phyloP scores from a whole-genome alignment of 2,888 invertebrate species.

The Thumatha senex region DNA sequence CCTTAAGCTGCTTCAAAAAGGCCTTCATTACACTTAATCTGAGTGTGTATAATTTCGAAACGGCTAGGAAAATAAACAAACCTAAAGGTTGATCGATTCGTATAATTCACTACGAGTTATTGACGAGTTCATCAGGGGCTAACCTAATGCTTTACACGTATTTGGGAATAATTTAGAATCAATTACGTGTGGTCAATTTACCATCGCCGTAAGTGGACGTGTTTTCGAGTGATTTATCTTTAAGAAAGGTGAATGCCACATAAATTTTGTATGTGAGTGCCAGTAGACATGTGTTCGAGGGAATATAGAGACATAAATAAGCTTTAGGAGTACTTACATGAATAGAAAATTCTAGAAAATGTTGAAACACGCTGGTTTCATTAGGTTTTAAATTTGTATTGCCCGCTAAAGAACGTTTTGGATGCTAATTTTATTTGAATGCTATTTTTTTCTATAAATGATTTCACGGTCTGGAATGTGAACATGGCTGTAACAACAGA shows the following conservation, averaged over 20 bases:
- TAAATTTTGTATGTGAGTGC: background rate
- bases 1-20: conserved; percentile 11
- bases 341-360: background rate
- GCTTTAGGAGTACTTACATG: background rate
- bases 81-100: conserved; percentile 32
- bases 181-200: conserved; percentile 55
- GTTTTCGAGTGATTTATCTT: conserved; percentile 34
- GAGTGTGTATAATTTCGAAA: conserved; percentile 18
- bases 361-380: background rate
- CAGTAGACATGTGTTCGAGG: background rate
- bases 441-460: too few relatives aligned
- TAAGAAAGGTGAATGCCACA: conserved; percentile 6
- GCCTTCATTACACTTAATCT: conserved; percentile 35
- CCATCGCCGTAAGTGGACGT: conserved; percentile 32
- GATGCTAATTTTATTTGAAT: too few relatives aligned
- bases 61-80: conserved; percentile 29
- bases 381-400: too few relatives aligned
- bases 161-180: conserved; percentile 58
- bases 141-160: conserved; percentile 54
- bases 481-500: too few relatives aligned
- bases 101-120: too few relatives aligned
- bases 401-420: too few relatives aligned
- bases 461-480: too few relatives aligned
- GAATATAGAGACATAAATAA: conserved; percentile 1
- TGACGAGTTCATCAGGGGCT: conserved; percentile 46